These are phyloP conservation scores for Epirrhoe tristata DNA, from an alignment of 2,888 invertebrate species.

Conservation along the genomic window DNA sequence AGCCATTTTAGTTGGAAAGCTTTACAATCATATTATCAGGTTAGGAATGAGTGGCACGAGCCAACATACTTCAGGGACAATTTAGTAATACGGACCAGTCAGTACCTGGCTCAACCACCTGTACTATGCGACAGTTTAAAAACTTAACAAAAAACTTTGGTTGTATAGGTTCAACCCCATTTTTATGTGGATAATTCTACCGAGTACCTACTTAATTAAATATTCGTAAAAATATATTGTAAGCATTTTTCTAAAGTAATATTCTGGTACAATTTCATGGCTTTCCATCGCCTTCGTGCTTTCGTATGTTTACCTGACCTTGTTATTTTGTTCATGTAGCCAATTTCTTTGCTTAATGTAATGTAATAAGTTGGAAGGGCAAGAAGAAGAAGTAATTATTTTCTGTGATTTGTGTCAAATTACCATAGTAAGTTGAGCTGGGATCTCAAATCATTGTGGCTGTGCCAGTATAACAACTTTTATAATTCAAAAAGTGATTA, in stretches of 20 bases:
- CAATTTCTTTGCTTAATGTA: conserved; percentile 25
- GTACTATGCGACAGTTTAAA: not conserved
- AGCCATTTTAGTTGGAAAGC: conserved; percentile 39
- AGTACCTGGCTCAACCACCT: conserved; percentile 42
- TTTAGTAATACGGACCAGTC: conserved; percentile 33
- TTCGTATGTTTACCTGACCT: conserved; percentile 28
- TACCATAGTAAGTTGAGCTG: not conserved
- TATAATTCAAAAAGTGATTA: too few species aligned
- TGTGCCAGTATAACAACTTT: too few species aligned
- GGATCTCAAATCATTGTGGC: too few species aligned
- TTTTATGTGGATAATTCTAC: too few species aligned
- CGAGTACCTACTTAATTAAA: too few species aligned
- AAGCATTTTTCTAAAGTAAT: not conserved
- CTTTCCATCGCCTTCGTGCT: conserved; percentile 6
- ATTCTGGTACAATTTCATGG: conserved; percentile 2
- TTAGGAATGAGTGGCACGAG: conserved; percentile 62
- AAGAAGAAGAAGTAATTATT: too few species aligned
- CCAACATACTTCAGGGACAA: conserved; percentile 70
- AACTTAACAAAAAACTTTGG: too few species aligned
- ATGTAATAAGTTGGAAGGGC: too few species aligned
- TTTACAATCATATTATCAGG: conserved; percentile 53
- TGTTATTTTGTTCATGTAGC: conserved; percentile 17
- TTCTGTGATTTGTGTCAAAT: conserved; percentile 11
- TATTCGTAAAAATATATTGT: not conserved
- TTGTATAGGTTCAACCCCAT: too few species aligned